These are phyloP conservation scores for Scotopteryx bipunctaria DNA, from an alignment of 2,888 invertebrate genomes.

Conservation along the genomic window DNA sequence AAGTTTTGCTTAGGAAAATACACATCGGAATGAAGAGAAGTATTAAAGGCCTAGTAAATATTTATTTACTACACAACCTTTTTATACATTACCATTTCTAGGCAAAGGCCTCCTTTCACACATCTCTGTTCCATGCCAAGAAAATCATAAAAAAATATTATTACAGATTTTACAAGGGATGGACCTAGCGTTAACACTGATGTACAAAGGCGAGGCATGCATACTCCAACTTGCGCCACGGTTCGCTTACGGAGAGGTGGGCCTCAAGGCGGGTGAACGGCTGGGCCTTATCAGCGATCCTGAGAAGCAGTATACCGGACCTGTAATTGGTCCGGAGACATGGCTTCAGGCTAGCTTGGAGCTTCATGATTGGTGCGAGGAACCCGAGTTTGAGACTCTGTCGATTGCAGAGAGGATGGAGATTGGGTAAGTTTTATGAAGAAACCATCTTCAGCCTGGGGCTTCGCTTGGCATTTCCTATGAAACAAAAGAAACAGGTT, in stretches of 20 bases:
- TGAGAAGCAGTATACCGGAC: slow-evolving; percentile 66
- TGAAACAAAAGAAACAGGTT: no score
- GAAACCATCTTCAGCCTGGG: no score
- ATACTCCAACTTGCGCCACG: slow-evolving; percentile 88
- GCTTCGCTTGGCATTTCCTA: no score
- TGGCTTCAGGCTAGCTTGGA: slow-evolving; percentile 88
- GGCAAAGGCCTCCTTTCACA: no score
- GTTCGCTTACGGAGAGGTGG: slow-evolving; percentile 92
- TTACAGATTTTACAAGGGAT: slow-evolving; percentile 88
- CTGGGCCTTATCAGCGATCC: slow-evolving; percentile 66
- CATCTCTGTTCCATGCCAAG: no score
- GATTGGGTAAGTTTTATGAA: slow-evolving; percentile 88
- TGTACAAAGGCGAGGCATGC: slow-evolving; percentile 92
- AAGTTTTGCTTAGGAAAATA: no score
- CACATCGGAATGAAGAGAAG: no score
- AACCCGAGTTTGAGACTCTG: slow-evolving; percentile 87
- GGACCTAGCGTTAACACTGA: slow-evolving; percentile 92
- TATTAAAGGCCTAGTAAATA: no score
- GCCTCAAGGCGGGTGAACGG: slow-evolving; percentile 81
- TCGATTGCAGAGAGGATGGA: slow-evolving; percentile 86
- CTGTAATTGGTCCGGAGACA: slow-evolving; percentile 86
- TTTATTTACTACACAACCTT: no score
- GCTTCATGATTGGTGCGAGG: slow-evolving; percentile 86
- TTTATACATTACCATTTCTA: no score
- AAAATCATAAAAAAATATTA: not conserved